Conservation (phyloP, 2,113 vertebrate genomes). For the Oryzias curvinotus region DNA sequence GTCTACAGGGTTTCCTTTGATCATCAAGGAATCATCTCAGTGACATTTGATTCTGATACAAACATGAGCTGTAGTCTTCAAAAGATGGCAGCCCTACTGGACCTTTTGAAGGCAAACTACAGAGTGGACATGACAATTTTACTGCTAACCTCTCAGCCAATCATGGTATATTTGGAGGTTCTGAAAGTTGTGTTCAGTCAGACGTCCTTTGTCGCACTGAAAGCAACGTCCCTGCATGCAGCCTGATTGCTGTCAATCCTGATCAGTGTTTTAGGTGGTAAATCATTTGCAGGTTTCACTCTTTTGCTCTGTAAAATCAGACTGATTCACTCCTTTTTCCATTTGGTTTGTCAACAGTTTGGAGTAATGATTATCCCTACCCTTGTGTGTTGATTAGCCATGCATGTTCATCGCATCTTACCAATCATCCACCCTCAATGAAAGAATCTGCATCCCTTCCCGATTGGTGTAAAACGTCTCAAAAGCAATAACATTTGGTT, state of each 20-base stretch:
- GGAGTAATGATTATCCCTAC: slow-evolving; percentile 12
- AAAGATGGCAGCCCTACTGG: neutral
- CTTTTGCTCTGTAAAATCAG: no score
- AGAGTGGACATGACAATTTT: slow-evolving; percentile 46
- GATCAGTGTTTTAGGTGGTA: slow-evolving; percentile 22
- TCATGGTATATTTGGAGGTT: slow-evolving; percentile 18
- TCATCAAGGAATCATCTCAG: slow-evolving; percentile 65
- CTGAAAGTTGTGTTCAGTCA: slow-evolving; percentile 16
- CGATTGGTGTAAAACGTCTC: neutral
- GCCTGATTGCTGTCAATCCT: slow-evolving; percentile 5
- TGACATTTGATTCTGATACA: slow-evolving; percentile 1
- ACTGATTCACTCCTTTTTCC: neutral
- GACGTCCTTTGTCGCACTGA: slow-evolving; percentile 9
- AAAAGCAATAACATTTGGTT: neutral
- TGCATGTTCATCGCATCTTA: slow-evolving; percentile 37
- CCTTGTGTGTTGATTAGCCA: slow-evolving; percentile 24
- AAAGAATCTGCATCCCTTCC: slow-evolving; percentile 45
- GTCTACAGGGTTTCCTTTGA: slow-evolving; percentile 60
- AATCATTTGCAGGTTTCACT: neutral
- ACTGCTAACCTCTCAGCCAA: slow-evolving; percentile 11
- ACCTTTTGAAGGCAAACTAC: slow-evolving; percentile 21
- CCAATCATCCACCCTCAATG: slow-evolving; percentile 5
- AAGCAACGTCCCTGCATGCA: slow-evolving; percentile 22
- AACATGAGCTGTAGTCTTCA: slow-evolving; percentile 25
- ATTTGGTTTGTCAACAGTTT: slow-evolving; percentile 6